phyloP scores from a whole-genome alignment of 2,113 vertebrate species.

The Neodon shergylaensis region DNA sequence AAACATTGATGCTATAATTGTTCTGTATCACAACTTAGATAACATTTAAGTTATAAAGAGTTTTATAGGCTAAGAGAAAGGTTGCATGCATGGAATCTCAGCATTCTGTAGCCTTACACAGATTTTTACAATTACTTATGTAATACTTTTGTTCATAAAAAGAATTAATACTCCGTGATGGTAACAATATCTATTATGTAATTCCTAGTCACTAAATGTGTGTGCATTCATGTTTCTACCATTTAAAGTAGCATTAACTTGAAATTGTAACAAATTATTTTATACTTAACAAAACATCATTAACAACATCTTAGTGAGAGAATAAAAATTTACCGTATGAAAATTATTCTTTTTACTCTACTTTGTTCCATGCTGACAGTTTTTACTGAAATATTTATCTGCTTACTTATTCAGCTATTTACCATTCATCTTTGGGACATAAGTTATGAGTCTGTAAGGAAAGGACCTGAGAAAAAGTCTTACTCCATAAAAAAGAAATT shows the following conservation, averaged over 20 bases:
- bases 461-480: neutral
- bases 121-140: neutral
- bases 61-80: neutral
- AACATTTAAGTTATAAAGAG: neutral
- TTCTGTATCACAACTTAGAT: neutral
- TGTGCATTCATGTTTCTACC: neutral
- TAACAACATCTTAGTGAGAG: neutral
- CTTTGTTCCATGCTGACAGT: neutral
- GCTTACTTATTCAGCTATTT: neutral
- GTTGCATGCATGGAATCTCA: neutral
- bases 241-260: neutral
- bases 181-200: neutral
- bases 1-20: neutral
- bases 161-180: neutral
- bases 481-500: neutral
- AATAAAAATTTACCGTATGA: neutral
- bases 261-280: constrained; percentile 11
- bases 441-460: neutral
- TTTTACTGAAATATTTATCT: neutral
- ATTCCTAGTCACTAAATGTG: neutral
- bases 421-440: neutral
- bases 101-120: neutral
- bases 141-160: neutral
- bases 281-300: neutral
- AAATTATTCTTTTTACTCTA: neutral